These are phyloP conservation scores for Bergia sp. DNA, from an alignment of 92 coral and sea anemone genomes.

Conservation along the genomic window DNA sequence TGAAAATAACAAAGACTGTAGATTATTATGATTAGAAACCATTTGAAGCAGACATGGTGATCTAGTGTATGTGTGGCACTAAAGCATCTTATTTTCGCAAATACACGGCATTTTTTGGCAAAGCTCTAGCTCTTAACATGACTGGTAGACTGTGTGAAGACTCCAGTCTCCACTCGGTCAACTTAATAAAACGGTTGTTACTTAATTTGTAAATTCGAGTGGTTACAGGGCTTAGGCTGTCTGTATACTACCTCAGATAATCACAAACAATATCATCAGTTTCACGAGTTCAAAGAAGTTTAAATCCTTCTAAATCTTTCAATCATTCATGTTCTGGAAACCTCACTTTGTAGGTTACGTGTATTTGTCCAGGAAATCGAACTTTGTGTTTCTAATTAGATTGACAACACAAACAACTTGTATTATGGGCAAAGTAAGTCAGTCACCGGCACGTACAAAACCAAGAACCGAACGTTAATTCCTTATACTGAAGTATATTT, in stretches of 20 bases:
- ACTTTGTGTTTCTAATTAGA: no score
- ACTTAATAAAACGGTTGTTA: neutral
- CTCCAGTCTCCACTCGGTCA: no score
- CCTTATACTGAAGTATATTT: no score
- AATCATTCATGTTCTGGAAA: neutral
- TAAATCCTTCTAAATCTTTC: neutral
- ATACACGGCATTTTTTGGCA: neutral
- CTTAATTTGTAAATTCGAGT: neutral
- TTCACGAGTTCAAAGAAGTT: neutral
- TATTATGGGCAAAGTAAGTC: no score
- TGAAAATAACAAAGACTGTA: no score
- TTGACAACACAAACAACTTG: no score
- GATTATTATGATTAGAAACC: no score
- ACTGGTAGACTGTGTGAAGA: neutral
- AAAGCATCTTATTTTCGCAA: neutral
- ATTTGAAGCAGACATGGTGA: neutral
- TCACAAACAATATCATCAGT: no score
- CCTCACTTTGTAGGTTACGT: neutral
- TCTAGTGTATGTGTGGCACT: neutral
- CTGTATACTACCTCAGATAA: no score
- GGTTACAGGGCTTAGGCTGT: neutral
- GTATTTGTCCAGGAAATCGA: neutral
- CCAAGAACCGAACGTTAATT: no score
- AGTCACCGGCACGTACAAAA: no score
- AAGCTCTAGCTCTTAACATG: no score